Conservation (phyloP, 1,140 invertebrate genomes). For the Hermetia illucens region DNA sequence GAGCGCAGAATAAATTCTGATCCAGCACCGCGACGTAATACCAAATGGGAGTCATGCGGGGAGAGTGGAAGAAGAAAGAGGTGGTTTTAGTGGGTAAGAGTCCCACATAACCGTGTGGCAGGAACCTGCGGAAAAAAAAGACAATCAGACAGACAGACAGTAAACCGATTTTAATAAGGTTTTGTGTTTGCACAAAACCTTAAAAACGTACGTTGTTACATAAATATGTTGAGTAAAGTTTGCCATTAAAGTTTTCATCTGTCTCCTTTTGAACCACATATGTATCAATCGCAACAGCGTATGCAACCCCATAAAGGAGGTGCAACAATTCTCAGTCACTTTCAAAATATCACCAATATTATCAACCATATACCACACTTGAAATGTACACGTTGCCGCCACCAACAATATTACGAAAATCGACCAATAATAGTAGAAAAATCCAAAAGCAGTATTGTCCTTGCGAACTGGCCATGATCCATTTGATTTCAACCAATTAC, state of each 20-base stretch:
- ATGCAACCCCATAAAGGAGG: constrained; percentile 3
- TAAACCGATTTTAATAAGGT: too few relatives aligned
- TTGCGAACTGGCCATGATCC: constrained; percentile 2
- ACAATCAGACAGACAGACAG: too few relatives aligned
- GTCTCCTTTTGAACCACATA: neutral
- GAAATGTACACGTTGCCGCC: constrained; percentile 1
- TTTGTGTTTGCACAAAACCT: too few relatives aligned
- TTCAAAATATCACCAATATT: neutral
- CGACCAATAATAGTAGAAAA: constrained; percentile 2
- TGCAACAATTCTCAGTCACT: constrained; percentile 3
- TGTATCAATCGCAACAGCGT: constrained; percentile 4
- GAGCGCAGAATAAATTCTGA: too few relatives aligned
- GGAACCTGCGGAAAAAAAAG: too few relatives aligned
- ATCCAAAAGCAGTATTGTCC: neutral
- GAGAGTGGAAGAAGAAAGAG: too few relatives aligned
- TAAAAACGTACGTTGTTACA: neutral
- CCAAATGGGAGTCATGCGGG: too few relatives aligned
- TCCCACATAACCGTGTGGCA: too few relatives aligned
- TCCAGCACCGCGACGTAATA: too few relatives aligned
- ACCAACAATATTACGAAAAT: neutral
- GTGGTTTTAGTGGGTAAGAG: too few relatives aligned
- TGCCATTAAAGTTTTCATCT: neutral
- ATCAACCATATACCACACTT: neutral
- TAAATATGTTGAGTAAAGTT: constrained; percentile 1
- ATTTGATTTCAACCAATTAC: constrained; percentile 2